Evolutionary conservation across 2,888 invertebrate species (phyloP).

Genomic region (Nasonovia ribisnigri): DNA sequence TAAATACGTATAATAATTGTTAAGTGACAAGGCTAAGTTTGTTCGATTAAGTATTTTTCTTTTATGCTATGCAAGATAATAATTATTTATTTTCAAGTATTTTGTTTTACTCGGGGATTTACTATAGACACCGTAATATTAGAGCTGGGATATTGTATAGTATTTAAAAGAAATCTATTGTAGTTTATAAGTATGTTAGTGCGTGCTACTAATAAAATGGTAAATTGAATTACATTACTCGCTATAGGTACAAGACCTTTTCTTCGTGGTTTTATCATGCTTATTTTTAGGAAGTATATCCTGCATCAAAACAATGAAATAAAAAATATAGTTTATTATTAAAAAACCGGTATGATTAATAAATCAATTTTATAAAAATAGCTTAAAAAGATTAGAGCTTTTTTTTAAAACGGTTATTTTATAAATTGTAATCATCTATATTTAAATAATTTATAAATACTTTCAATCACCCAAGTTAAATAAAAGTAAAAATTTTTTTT

Average conservation of each 20-base stretch:
- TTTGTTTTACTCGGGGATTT: background rate
- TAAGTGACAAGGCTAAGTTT: background rate
- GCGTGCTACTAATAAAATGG: background rate
- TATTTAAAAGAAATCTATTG: background rate
- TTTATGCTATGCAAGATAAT: background rate
- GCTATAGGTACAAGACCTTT: background rate
- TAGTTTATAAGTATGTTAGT: background rate
- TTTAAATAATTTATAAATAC: background rate
- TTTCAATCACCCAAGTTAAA: background rate
- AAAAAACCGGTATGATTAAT: background rate
- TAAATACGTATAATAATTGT: slow-evolving; percentile 2
- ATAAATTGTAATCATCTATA: background rate
- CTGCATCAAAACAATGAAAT: background rate
- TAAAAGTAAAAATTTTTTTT: background rate
- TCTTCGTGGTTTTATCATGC: background rate
- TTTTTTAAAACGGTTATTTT: background rate
- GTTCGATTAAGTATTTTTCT: background rate
- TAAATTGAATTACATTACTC: background rate
- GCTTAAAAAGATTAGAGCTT: background rate
- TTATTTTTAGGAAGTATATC: background rate
- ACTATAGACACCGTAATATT: background rate
- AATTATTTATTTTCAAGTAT: background rate
- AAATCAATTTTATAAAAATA: background rate
- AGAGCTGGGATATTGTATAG: background rate
- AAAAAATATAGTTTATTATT: background rate